Percentiles rank a stretch among this genome's conserved stretches.
Evolutionary conservation across 2,888 invertebrate genomes (phyloP).

Genomic region (Agrotis exclamationis): DNA sequence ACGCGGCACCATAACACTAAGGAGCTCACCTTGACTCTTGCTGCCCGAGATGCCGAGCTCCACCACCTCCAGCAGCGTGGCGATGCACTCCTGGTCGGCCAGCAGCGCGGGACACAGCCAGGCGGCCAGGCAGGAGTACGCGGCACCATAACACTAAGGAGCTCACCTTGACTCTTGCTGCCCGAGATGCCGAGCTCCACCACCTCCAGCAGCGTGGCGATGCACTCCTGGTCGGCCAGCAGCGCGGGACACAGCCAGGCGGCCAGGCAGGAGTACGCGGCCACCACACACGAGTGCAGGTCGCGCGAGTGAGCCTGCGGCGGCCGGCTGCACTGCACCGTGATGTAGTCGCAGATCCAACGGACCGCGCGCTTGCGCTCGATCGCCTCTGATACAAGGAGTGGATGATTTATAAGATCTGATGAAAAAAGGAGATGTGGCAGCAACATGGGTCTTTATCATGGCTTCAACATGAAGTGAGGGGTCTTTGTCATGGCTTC

Average conservation of each 20-base stretch:
- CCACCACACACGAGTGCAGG: conserved; percentile 98
- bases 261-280: conserved; percentile 97
- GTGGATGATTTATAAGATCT: background rate
- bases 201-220: conserved; percentile 98
- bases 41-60: conserved; percentile 99
- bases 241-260: conserved; percentile 98
- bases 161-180: conserved; percentile 94
- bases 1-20: conserved; percentile 8
- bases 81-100: conserved; percentile 74
- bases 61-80: conserved; percentile 97
- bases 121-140: background rate
- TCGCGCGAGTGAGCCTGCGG: conserved; percentile 98
- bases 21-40: conserved; percentile 93
- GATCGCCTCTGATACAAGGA: conserved; percentile 93
- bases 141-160: conserved; percentile 2
- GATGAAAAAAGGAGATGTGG: too few relatives aligned
- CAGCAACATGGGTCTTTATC: too few relatives aligned
- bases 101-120: too few relatives aligned
- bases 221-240: conserved; percentile 97
- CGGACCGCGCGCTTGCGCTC: conserved; percentile 98
- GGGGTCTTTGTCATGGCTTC: too few relatives aligned
- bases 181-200: conserved; percentile 99
- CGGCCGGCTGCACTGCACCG: conserved; percentile 98
- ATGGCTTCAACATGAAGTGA: too few relatives aligned
- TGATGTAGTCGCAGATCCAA: conserved; percentile 99